Evolutionary conservation across 35 echinoderm and acorn worm genomes (phyloP).

Genomic region (Holothuria glaberrima): DNA sequence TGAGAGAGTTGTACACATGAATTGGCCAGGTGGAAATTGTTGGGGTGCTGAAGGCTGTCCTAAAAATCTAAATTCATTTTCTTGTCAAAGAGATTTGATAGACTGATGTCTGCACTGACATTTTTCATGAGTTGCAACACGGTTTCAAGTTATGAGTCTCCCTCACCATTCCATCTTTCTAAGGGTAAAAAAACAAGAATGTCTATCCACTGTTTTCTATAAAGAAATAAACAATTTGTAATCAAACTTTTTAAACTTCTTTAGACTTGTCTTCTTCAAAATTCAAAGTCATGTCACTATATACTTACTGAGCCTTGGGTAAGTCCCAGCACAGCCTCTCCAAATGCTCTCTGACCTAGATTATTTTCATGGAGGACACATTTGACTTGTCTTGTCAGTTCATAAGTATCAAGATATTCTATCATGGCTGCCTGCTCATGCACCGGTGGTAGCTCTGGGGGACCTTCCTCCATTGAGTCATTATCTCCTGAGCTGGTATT

Average conservation of each 20-base stretch:
- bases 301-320: conserved; percentile 93
- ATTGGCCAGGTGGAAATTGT: too few species aligned
- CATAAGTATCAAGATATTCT: conserved; percentile 93
- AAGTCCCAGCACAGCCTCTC: conserved; percentile 90
- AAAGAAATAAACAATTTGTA: not conserved
- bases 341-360: conserved; percentile 96
- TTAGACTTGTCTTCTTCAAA: not conserved
- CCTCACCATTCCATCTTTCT: not conserved
- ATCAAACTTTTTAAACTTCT: not conserved
- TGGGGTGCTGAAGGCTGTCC: too few species aligned
- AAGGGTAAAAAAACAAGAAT: too few species aligned
- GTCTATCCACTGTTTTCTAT: too few species aligned
- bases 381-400: conserved; percentile 89
- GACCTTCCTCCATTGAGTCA: conserved; percentile 56
- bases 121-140: not conserved
- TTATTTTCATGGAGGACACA: conserved; percentile 87
- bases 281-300: too few species aligned
- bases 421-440: conserved; percentile 97
- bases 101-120: not conserved
- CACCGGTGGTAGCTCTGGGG: conserved; percentile 88
- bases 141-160: not conserved
- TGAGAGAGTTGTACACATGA: too few species aligned
- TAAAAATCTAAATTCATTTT: too few species aligned
- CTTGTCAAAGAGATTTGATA: too few species aligned
- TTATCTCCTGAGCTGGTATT: conserved; percentile 22